Conservation (phyloP, 2,797 vertebrate genomes). For the Pristis pectinata region DNA sequence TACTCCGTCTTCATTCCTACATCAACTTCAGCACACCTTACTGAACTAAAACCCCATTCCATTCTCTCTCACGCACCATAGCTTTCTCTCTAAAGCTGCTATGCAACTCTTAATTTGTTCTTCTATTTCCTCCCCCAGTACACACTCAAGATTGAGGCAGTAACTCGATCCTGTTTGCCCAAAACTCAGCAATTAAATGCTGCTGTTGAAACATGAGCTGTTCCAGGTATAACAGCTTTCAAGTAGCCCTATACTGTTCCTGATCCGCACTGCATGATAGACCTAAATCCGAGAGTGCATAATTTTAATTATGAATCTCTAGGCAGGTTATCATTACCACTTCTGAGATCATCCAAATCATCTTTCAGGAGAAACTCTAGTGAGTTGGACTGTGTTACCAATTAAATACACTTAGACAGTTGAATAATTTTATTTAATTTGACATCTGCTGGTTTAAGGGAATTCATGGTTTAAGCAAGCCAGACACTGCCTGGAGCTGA, state of each 20-base stretch:
- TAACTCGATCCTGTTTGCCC: not conserved
- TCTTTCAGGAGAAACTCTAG: not conserved
- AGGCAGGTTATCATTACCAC: not conserved
- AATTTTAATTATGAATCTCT: not conserved
- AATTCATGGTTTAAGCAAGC: not conserved
- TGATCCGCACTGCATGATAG: not conserved
- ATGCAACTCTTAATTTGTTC: too few species aligned
- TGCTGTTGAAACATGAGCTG: not conserved
- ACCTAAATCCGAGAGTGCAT: not conserved
- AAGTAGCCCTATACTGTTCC: not conserved
- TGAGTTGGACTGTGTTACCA: not conserved
- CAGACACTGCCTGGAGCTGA: not conserved
- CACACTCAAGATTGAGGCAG: not conserved
- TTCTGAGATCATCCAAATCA: not conserved
- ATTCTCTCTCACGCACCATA: too few species aligned
- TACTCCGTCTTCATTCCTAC: too few species aligned
- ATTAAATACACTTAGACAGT: not conserved
- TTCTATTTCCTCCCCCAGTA: not conserved
- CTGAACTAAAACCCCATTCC: too few species aligned
- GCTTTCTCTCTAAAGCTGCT: too few species aligned
- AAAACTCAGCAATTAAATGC: not conserved
- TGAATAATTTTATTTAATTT: constrained; percentile 1
- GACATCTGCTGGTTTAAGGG: not conserved
- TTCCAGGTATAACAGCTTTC: not conserved
- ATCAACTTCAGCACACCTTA: too few species aligned